Evolutionary conservation across 1,140 invertebrate genomes (phyloP), one percentile per base, ranked within the genome.

Genomic region (Drosophila saltans): DNA sequence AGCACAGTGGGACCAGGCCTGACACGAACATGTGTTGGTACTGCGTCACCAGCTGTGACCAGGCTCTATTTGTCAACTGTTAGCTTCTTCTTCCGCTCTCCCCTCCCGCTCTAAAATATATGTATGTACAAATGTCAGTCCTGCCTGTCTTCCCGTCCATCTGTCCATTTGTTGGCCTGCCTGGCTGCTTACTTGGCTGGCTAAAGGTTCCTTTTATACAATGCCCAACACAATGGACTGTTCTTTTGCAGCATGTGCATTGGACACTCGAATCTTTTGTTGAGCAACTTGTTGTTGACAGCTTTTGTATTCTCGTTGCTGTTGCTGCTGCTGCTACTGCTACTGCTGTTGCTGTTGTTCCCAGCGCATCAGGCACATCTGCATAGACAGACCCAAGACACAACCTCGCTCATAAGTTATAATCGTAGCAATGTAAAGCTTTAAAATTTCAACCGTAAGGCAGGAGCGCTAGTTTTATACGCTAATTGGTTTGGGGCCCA

Each of bases 51-150:
- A 81, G 78, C 81, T 85, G 81, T 73, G 82, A 77, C 79, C 74
- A 78, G 82, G 81, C 82, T 80, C 82, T 86, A 86, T 86, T 86
- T 86, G 82, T 86, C 82, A 86, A 88, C 75, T 71, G 73, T 77
- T 76, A 52, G 45, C 24, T 24, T 36, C 3, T 36, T 7, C 3
- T 10, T 11, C 28, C 55, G 6, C 9, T 58, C 62, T 10, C 59
- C 45, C 65, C 63, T 71, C 76, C 43, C 9, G 7, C 45, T 24
- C 45, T 24, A 8, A 8, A 21, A 8, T 52, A 52, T 85, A 78
- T 74, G 78, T 68, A 74, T 84, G 70, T 66, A 9, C 79, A 75
- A 60, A 71, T 69, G 70, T 79, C 77, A 63, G 60, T 73, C 56
- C 62, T 78, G 71, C 71, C 64, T 75, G 69, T 41, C 67, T 60